Evolutionary conservation across 2,888 invertebrate species (phyloP).

Genomic region (Rutpela maculata): DNA sequence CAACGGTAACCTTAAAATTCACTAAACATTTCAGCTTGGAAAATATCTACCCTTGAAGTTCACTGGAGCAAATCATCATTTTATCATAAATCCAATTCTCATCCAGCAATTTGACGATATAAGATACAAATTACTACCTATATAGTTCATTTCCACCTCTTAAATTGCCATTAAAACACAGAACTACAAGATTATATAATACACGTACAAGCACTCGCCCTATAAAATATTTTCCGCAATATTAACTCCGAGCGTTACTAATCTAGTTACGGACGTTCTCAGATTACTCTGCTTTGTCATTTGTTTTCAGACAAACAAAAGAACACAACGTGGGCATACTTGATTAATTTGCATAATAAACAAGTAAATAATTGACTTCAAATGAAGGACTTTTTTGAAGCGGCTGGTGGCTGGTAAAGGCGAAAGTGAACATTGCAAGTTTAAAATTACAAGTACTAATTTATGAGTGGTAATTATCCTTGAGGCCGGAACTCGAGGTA

Average conservation of each 20-base stretch:
- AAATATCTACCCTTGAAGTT: background rate
- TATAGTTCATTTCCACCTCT: conserved; percentile 8
- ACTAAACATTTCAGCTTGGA: background rate
- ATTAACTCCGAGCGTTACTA: conserved; percentile 54
- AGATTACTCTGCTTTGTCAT: conserved; percentile 54
- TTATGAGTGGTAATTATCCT: conserved; percentile 21
- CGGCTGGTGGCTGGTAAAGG: background rate
- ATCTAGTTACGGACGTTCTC: conserved; percentile 55
- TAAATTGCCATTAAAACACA: conserved; percentile 26
- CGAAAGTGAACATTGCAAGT: conserved; percentile 7
- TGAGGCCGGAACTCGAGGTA: background rate
- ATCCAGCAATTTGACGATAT: background rate
- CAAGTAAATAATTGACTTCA: conserved; percentile 45
- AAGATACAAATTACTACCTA: background rate
- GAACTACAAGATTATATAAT: conserved; percentile 11
- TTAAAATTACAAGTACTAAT: conserved; percentile 19
- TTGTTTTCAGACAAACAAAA: conserved; percentile 56
- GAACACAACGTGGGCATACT: conserved; percentile 46
- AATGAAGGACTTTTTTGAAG: conserved; percentile 26
- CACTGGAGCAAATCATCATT: background rate
- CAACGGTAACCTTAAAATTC: background rate
- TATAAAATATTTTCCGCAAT: conserved; percentile 53
- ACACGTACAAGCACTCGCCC: conserved; percentile 32
- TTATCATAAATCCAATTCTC: background rate
- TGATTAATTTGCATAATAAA: conserved; percentile 54